Evolutionary conservation across 1,140 invertebrate species (phyloP).

Genomic region (Gonioctena quinquepunctata): DNA sequence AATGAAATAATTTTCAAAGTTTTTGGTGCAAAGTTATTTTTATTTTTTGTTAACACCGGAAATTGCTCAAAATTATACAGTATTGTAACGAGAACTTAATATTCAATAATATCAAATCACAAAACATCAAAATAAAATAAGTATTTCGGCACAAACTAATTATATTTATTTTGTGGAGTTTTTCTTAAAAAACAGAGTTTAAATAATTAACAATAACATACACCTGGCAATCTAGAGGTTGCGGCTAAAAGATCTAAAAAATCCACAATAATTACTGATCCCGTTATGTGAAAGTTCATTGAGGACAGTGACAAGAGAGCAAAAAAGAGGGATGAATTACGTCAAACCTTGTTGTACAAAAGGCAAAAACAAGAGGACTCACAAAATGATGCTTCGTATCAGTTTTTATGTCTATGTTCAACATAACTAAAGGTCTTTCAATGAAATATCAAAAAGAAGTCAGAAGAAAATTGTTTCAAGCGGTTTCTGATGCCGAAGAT

Average conservation of each 20-base stretch:
- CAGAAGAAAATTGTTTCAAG: neutral
- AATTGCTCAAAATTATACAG: too few species aligned
- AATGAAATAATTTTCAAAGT: too few species aligned
- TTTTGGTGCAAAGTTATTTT: too few species aligned
- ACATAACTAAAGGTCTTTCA: neutral
- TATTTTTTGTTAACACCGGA: too few species aligned
- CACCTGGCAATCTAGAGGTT: too few species aligned
- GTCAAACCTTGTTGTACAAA: neutral
- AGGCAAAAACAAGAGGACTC: neutral
- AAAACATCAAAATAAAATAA: too few species aligned
- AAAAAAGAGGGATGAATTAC: neutral
- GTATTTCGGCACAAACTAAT: too few species aligned
- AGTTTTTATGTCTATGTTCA: slow-evolving; percentile 4
- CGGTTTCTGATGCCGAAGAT: neutral
- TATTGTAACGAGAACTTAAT: too few species aligned
- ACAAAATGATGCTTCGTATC: neutral
- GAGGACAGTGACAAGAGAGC: slow-evolving; percentile 1
- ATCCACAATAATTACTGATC: neutral
- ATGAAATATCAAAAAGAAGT: neutral
- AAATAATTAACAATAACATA: too few species aligned
- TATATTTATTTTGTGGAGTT: too few species aligned
- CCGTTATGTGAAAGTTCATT: neutral
- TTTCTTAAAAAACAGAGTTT: too few species aligned
- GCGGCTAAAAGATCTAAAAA: neutral
- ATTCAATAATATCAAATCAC: too few species aligned